phyloP scores from a whole-genome alignment of 2,113 vertebrate species.

The Centropristis striata region DNA sequence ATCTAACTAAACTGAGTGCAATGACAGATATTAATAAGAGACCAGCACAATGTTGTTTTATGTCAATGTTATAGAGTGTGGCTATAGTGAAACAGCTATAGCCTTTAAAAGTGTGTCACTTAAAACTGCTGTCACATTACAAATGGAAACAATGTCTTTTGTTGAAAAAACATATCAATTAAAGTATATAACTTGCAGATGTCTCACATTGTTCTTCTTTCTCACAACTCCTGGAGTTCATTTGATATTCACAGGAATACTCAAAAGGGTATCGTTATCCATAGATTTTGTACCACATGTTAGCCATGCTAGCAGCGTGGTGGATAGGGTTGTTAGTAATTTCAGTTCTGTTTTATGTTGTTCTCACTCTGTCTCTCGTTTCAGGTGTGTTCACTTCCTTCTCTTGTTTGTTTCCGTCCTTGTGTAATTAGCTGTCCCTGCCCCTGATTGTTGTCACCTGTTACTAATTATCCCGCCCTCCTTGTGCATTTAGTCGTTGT shows the following conservation, averaged over 20 bases:
- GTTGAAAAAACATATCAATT: slow-evolving; percentile 16
- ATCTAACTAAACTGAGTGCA: background rate
- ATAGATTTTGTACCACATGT: background rate
- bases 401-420: too few species aligned
- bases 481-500: too few species aligned
- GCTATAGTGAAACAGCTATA: background rate
- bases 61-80: slow-evolving; percentile 13
- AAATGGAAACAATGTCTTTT: slow-evolving; percentile 7
- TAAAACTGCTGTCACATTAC: background rate
- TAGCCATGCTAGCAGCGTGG: background rate
- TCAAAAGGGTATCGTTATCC: background rate
- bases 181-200: background rate
- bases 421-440: too few species aligned
- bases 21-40: slow-evolving; percentile 5
- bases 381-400: too few species aligned
- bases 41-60: slow-evolving; percentile 5
- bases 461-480: too few species aligned
- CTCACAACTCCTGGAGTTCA: background rate
- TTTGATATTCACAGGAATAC: background rate
- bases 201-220: background rate
- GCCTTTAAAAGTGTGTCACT: slow-evolving; percentile 11
- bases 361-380: too few species aligned
- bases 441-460: too few species aligned
- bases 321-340: too few species aligned
- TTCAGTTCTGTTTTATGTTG: too few species aligned